Evolutionary conservation across 2,888 invertebrate genomes (phyloP), one percentile per base, ranked within the genome.

Genomic region (Myopa testacea): DNA sequence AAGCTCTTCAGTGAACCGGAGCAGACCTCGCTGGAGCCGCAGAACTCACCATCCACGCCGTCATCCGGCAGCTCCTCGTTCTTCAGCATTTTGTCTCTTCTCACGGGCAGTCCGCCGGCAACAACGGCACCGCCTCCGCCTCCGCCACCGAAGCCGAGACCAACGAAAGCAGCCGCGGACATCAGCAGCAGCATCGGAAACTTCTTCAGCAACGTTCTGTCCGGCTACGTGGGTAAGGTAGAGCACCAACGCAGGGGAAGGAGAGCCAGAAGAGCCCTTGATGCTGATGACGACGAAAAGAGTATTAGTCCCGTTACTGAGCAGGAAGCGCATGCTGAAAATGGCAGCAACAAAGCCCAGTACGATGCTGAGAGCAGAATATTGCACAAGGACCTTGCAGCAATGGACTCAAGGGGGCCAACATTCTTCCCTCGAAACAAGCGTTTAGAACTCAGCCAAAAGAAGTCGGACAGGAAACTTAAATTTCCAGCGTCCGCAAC

Each of bases 1-100:
- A 91, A 94, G 80, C 95, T 94, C 86, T 95, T 95, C 85, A 93
- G 91, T 80, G 91, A 91, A 55, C 84, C 91, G 63, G 91, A 91
- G 75, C 87, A 88, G 78, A 60, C 60, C 16, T 38, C 68, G 8
- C 69, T 69, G n/a, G 34, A 55, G 26, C 67, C 67, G 6, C 90
- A 84, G 65, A 68, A 76, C 26, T 80, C 83, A 58, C 81, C 81
- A 6, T 78, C 79, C 6, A 73, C 79, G 40, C 19, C 70, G 26
- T 80, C 80, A 12, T 77, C 72, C 45, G 82, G 80, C 45, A 79
- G 81, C 0, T 82, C 84, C 14, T 84, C 87, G 67, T 80, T 87
- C 10, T 83, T 87, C 62, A 86, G 85, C 79, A 85, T 87, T 69
- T 82, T 87, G 45, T 83, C 87, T 2, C 86, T 85, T 4, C 81